Conservation (phyloP, 2,113 vertebrate species). For the Bos javanicus region DNA sequence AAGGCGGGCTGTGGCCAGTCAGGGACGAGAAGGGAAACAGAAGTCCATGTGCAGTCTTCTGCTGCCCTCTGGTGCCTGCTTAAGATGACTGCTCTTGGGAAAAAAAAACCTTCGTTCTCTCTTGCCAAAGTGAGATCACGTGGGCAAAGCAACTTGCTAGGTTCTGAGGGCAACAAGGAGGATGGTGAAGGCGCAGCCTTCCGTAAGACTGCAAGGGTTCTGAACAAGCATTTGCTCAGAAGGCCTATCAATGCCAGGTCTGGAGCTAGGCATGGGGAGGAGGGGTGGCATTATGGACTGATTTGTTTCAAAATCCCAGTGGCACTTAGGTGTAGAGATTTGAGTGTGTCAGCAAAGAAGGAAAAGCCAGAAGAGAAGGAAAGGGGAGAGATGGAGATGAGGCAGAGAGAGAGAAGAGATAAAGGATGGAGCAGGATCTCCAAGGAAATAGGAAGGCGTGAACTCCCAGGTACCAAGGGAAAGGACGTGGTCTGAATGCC, state of each 20-base stretch:
- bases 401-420: background rate
- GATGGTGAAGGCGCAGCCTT: background rate
- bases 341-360: background rate
- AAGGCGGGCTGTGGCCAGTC: background rate
- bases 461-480: background rate
- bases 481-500: background rate
- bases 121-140: background rate
- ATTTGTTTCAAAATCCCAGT: background rate
- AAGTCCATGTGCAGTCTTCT: slow-evolving; percentile 61
- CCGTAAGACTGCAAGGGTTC: background rate
- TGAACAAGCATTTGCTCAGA: background rate
- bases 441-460: background rate
- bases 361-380: background rate
- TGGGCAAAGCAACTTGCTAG: background rate
- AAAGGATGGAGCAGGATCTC: background rate
- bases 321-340: background rate
- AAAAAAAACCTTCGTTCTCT: background rate
- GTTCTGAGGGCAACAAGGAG: background rate
- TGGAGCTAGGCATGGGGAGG: background rate
- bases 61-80: slow-evolving; percentile 82
- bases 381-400: background rate
- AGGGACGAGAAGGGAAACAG: background rate
- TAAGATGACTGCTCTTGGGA: slow-evolving; percentile 52
- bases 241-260: background rate
- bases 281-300: background rate